These are phyloP conservation scores for Astyanax mexicanus DNA, from an alignment of 2,797 vertebrate species.

Conservation along the genomic window DNA sequence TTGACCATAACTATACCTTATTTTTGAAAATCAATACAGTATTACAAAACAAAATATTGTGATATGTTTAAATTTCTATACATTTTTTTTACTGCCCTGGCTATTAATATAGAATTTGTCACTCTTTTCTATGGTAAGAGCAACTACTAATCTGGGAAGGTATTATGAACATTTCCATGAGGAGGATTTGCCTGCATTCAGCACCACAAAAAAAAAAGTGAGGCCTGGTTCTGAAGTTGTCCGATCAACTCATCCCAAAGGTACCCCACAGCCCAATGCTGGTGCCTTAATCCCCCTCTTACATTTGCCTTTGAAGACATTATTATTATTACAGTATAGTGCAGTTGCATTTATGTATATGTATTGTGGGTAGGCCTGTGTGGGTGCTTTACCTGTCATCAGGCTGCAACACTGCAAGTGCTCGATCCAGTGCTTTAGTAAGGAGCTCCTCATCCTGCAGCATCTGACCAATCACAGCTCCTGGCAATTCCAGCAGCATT, in stretches of 20 bases:
- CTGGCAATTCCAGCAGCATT: conserved; percentile 82
- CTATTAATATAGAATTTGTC: neutral
- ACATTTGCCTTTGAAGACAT: neutral
- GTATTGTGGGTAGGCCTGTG: neutral
- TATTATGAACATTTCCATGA: neutral
- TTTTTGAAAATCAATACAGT: too few relatives aligned
- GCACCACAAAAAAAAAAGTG: too few relatives aligned
- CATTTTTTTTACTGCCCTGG: too few relatives aligned
- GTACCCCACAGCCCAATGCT: neutral
- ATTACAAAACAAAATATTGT: too few relatives aligned
- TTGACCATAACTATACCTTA: too few relatives aligned
- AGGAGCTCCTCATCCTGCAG: conserved; percentile 77
- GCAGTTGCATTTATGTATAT: too few relatives aligned
- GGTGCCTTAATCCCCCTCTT: neutral
- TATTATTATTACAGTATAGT: too few relatives aligned
- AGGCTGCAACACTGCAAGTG: conserved; percentile 71
- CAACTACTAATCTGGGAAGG: neutral
- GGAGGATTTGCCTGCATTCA: neutral
- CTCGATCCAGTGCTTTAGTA: conserved; percentile 76
- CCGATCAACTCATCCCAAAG: neutral
- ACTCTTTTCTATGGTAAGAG: too few relatives aligned
- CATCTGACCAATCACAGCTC: conserved; percentile 74
- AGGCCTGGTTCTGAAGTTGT: too few relatives aligned
- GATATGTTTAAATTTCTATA: too few relatives aligned
- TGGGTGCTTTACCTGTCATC: conserved; percentile 65